Evolutionary conservation across 1,140 invertebrate genomes (phyloP), one percentile per base, ranked within the genome.

Genomic region (Lineus longissimus): DNA sequence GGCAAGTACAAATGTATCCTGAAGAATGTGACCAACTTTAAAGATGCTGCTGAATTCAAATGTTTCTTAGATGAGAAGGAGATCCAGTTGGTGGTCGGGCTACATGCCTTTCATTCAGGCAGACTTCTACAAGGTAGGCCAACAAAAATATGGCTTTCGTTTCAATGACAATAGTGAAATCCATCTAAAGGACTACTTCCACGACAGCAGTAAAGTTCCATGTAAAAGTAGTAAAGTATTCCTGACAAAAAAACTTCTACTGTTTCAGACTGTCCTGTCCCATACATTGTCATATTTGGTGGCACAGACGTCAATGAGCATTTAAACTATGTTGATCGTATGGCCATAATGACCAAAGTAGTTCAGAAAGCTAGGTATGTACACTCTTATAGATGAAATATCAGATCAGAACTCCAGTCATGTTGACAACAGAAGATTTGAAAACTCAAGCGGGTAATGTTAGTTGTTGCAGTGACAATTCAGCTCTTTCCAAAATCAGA

Each of bases 281-380:
- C 70, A 6, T 73, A 69, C 43, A 70, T 74, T 22, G 27, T 76
- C 11, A 71, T 76, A 33, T 61, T 73, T 66, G 74, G 70, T 19
- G 74, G 74, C 2, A 76, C 74, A 15, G 74, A 76, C 59, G 51
- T 75, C n/a, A 73, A 75, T 60, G 66, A 71, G 41, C 69, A 63
- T 25, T 54, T 31, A 33, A 65, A 64, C 56, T 63, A 73, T 59
- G 11, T 41, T 31, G 33, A 65, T 1, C 47, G 64, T 17, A 47
- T 72, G 27, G 33, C 45, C 1, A 43, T 68, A 9, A 76, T 76
- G 74, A 73, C 68, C 1, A 27, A 63, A 33, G 70, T 67, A 22
- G 67, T 74, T 13, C n/a, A 43, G 1, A n/a, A 25, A 29, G 70
- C 72, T 17, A 72, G 63, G 71, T 73, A 56, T 36, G 45, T 15